Base-by-base conservation (phyloP, 2,113 vertebrate species). In the Petaurus breviceps region DNA sequence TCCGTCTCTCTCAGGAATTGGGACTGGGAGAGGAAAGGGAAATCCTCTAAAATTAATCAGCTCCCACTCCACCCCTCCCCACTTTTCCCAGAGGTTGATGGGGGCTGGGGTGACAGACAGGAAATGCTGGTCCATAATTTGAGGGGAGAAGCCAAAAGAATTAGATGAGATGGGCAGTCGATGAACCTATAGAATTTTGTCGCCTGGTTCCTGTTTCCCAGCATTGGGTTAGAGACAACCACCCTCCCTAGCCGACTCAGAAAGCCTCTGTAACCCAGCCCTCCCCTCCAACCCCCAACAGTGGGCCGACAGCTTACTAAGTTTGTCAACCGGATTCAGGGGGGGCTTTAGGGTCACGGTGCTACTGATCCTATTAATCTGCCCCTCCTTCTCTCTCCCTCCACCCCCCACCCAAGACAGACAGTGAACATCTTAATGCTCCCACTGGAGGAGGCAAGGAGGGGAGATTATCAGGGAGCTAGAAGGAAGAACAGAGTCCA, bases 361-460 rank as follows among this genome's bases (percentile, higher is more conserved):
- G 95, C 95, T 95, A 94, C 97, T 97, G 97, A 98, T 97, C 97
- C 98, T 96, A 93, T 98, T 98, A 97, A 96, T 94, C 96, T 0
- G 57, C 96, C 94, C 97, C 96, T 96, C 97, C 93, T 98, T 95
- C 93, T 89, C 93, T 53, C 91, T 51, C 91, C 91, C 37, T 84
- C 68, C 68, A 84, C n/a, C 68, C 57, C 57, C 68, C 68, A 43
- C 37, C 16, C 50, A 61, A 95, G 96, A 77, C 93, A 50, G 68
- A 84, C 0, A 46, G 96, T 93, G 96, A 97, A 96, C 96, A 93
- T 98, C 97, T 97, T 97, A 96, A 97, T 96, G 96, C 95, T 93
- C 6, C 3, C 1, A 11, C 90, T 68, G 19, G 96, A 96, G 95
- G 92, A 95, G 92, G 96, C 53, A 51, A 46, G 92, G 92, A 5